Conservation (phyloP, 2,888 invertebrate genomes). For the Seira musarum region DNA sequence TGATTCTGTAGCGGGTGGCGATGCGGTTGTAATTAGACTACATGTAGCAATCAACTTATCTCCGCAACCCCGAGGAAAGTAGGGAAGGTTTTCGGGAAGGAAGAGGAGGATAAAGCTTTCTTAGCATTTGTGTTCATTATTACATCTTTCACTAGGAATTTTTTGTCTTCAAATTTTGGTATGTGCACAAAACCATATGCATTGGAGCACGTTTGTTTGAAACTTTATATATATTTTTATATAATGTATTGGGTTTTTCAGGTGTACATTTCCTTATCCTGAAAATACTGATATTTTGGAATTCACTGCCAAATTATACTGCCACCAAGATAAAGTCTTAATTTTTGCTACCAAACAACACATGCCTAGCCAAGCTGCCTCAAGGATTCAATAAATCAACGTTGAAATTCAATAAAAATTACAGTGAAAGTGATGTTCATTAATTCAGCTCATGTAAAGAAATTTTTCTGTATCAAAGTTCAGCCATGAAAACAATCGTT, state of each 20-base stretch:
- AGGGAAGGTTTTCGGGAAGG: neutral
- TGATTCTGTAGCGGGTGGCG: neutral
- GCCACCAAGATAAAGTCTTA: constrained; percentile 8
- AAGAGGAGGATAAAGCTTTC: neutral
- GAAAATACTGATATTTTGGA: constrained; percentile 22
- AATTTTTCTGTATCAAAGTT: neutral
- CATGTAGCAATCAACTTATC: neutral
- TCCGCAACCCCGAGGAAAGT: neutral
- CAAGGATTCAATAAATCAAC: too few relatives aligned
- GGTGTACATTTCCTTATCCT: neutral
- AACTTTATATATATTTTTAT: too few relatives aligned
- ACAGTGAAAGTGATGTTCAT: neutral
- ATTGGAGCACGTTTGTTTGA: too few relatives aligned
- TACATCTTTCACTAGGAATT: constrained; percentile 12
- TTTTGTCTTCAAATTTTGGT: constrained; percentile 11
- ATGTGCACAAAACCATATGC: neutral
- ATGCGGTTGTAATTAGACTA: neutral
- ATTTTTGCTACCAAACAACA: neutral
- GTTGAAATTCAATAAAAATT: too few relatives aligned
- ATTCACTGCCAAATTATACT: constrained; percentile 35
- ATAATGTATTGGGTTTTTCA: too few relatives aligned
- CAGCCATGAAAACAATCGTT: constrained; percentile 5
- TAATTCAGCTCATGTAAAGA: neutral
- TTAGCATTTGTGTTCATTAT: constrained; percentile 6
- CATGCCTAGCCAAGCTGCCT: constrained; percentile 14